Evolutionary conservation across 2,113 vertebrate genomes (phyloP), one percentile per base, ranked within the genome.

Genomic region (Charadrius vociferus): DNA sequence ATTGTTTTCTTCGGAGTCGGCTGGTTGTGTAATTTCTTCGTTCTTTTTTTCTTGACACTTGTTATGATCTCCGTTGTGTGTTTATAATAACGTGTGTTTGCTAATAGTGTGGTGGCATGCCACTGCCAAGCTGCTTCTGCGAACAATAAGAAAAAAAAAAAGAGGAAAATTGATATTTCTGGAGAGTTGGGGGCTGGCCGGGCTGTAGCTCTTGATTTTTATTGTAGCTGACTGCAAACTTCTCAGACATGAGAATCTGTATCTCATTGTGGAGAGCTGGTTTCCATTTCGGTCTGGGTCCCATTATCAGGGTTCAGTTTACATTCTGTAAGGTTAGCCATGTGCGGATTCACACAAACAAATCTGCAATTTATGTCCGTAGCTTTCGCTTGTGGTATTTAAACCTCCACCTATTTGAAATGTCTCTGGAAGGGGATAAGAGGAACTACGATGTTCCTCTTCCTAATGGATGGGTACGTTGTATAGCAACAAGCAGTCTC

Each of bases 221-320:
- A 96, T 97, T 96, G 88, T 88, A 93, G 92, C 78, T 97, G 97
- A 97, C 96, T 96, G 88, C 92, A 96, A 10, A 71, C 70, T 92
- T 95, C 94, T 93, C 92, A 96, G 92, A 92, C 68, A 61, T 0
- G 9, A 95, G 94, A 85, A 95, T 96, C 95, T 97, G 97, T 91
- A 81, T 95, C 95, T 97, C 86, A 92, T 96, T 97, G 96, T 81
- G 86, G 78, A 95, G 81, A 73, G 92, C 92, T 96, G 96, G 92
- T 97, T 97, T 90, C 91, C 92, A 94, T 97, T 97, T 96, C 86
- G 74, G 77, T 88, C 95, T 93, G 90, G 90, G 96, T 96, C 67
- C 96, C 88, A 71, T 97, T 96, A 94, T 96, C 96, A 73, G 94
- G 91, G 62, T 75, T 92, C 93, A 90, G 90, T 95, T 97, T 96